Base-by-base conservation (phyloP, 2,797 vertebrate genomes). In the Dryobates pubescens region DNA sequence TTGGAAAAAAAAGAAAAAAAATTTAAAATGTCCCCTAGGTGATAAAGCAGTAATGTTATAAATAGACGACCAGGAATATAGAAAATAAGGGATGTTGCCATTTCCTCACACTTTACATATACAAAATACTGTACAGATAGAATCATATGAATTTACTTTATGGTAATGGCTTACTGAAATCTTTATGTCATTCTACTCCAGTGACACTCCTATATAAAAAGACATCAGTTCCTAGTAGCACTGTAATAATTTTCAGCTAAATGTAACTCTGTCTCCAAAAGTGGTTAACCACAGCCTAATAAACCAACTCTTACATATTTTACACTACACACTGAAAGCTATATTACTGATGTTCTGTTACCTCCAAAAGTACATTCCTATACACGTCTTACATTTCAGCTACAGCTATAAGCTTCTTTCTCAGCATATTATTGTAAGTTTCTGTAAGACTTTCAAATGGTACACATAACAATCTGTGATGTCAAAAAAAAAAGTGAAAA, bases 221-320 rank as follows among this genome's bases (percentile, higher is more conserved):
- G 17, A 27, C 34, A 77, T 64, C 72, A 49, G 29, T 82, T 75
- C 51, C 51, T 63, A 69, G 38, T 34, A 67, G 38, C 10, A 78
- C 4, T 2, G 7, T 19, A 75, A 34, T 78, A 81, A 78, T 88
- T 86, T 89, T 29, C 67, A 75, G 38, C 9, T 75, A 86, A 85
- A 86, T 7, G 18, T 75, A 90, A 96, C 9, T 34, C 76, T 10
- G 5, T 27, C 74, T 90, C 69, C 0, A 0, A 77, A 92, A 93
- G 30, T 23, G 30, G 89, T 78, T 90, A 92, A 86, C 88, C 79
- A 89, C 54, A 81, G 71, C 14, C 27, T 47, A 92, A 63, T 71
- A 95, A 70, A 62, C 27, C 11, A 73, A 58, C 13, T 64, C 53
- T 70, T 73, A 29, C 7, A n/a, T 65, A 47, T 72, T 75, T 68